Evolutionary conservation across 2,888 invertebrate species (phyloP).

Genomic region (Saturnia japonica): DNA sequence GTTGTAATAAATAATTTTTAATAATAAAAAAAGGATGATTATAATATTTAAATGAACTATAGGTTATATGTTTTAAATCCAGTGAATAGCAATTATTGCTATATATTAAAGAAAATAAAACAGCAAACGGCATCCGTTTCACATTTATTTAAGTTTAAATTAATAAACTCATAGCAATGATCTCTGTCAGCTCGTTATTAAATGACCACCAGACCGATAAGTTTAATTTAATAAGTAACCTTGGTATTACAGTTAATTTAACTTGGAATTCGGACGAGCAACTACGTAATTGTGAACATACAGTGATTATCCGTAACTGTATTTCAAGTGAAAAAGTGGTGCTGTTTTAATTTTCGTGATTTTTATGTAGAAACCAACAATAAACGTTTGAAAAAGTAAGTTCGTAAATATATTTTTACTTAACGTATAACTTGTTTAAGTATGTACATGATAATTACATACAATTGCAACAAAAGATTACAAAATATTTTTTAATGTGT

Average conservation of each 20-base stretch:
- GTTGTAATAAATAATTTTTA: background rate
- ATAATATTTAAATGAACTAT: background rate
- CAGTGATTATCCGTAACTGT: conserved; percentile 16
- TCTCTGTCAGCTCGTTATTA: background rate
- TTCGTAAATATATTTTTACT: background rate
- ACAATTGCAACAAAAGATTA: background rate
- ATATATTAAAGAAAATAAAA: too few species aligned
- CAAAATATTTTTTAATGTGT: background rate
- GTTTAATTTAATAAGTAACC: background rate
- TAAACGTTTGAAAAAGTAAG: conserved; percentile 19
- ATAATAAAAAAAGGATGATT: background rate
- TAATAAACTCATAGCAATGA: background rate
- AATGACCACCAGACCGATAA: background rate
- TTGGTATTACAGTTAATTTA: background rate
- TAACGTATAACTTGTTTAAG: background rate
- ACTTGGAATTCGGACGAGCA: background rate
- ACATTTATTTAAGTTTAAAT: background rate
- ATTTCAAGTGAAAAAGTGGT: conserved; percentile 21
- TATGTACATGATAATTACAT: background rate
- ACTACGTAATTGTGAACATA: conserved; percentile 16
- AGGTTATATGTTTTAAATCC: too few species aligned
- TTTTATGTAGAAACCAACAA: conserved; percentile 2
- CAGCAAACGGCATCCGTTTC: too few species aligned
- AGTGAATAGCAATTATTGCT: too few species aligned
- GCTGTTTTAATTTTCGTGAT: conserved; percentile 5